A percentile compares a stretch with the other conserved stretches of the same genome.
These are phyloP conservation scores for Chionoecetes opilio DNA, from an alignment of 1,140 invertebrate species.

Conservation along the genomic window DNA sequence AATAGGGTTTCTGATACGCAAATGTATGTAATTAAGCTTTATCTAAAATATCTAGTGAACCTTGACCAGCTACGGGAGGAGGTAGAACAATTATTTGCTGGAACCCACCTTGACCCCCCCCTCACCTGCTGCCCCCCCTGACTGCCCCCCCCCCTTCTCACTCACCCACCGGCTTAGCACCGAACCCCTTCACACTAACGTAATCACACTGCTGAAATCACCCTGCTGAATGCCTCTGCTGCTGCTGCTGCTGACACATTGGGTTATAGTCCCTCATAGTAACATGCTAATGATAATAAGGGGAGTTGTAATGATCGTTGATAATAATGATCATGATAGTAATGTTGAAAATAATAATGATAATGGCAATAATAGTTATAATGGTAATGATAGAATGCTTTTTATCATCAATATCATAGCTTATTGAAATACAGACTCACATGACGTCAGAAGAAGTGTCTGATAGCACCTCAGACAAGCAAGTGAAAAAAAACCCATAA, in stretches of 20 bases:
- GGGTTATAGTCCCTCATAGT: no score
- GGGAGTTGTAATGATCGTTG: no score
- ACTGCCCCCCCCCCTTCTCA: neutral
- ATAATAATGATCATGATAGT: neutral
- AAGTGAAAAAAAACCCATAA: no score
- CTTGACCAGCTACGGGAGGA: neutral
- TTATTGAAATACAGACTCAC: no score
- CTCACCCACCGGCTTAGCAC: neutral
- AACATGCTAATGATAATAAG: no score
- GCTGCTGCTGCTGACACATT: no score
- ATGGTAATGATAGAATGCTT: neutral
- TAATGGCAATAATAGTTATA: neutral
- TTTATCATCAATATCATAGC: no score
- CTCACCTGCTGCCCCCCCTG: neutral
- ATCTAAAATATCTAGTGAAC: neutral
- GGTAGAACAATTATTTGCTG: neutral
- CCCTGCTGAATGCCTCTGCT: no score
- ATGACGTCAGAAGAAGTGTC: no score
- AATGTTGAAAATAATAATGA: neutral
- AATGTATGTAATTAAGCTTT: slow-evolving; percentile 2
- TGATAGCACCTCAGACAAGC: no score
- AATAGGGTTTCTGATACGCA: neutral
- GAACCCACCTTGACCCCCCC: neutral
- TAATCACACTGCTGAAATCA: no score
- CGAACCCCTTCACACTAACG: no score